Base-by-base conservation (phyloP, 2,113 vertebrate genomes). In the Colius striatus region DNA sequence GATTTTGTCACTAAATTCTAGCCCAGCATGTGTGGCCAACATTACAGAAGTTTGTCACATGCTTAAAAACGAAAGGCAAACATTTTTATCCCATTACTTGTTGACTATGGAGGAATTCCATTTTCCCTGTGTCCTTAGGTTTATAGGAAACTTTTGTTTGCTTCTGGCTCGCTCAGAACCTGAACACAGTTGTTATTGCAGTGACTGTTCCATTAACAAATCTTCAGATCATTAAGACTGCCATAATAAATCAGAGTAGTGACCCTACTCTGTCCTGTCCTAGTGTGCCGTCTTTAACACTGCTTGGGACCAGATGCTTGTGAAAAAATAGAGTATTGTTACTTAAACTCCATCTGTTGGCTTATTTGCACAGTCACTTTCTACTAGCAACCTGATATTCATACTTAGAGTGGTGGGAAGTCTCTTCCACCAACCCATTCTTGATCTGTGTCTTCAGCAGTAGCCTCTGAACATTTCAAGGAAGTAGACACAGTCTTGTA, bases 331-430 rank as follows among this genome's bases (percentile, higher is more conserved):
- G 17, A 15, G 6, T 71, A 63, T 94, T 92, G 72, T 62, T 92
- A 54, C 27, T 77, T 65, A 30, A 94, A 71, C 41, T 87, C 78
- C 67, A 74, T 93, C 72, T 88, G 43, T 89, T 87, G 68, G 30
- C 16, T 91, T 77, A 86, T 90, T 89, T 93, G 84, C 81, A 92
- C 68, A 86, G 83, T 92, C 79, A 93, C 93, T 94, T 96, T 91
- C 70, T 93, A 72, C 83, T 84, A 81, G 68, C 93, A 94, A 57
- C 70, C 90, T 92, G 60, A 77, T 72, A 89, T 87, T 72, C 81
- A 27, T 88, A 65, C 60, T 88, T 63, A 62, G 54, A 87, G 55
- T 88, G 90, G 82, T 92, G 90, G 68, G 92, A 87, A 84, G 73
- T 80, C 87, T 94, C 78, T 91, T 94, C 48, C 53, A 86, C 53